A percentile compares a stretch with the other conserved stretches of the same genome.
Evolutionary conservation across 2,797 vertebrate genomes (phyloP).

Genomic region (Alauda arvensis): DNA sequence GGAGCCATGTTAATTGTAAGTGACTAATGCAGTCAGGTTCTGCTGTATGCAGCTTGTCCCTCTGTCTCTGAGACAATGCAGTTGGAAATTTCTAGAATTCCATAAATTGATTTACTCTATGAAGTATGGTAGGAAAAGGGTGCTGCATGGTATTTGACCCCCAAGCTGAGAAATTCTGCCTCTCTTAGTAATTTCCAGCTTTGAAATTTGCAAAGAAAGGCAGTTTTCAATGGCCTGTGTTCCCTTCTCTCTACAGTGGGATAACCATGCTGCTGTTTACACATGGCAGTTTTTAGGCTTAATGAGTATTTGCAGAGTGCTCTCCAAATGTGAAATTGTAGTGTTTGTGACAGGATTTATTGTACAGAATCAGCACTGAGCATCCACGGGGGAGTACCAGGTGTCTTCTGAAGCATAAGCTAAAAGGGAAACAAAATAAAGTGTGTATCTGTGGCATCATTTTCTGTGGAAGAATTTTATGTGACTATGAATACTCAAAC

Average conservation of each 20-base stretch:
- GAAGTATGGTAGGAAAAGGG: background rate
- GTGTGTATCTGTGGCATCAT: background rate
- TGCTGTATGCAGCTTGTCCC: background rate
- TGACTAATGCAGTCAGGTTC: background rate
- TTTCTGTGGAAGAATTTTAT: background rate
- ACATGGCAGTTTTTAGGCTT: background rate
- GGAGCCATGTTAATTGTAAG: constrained; percentile 14
- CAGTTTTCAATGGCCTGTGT: background rate
- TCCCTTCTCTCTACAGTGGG: accelerated
- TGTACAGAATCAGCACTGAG: background rate
- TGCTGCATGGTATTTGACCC: background rate
- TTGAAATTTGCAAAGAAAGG: background rate
- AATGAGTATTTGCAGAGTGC: background rate
- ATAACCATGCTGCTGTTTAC: background rate
- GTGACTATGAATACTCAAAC: background rate
- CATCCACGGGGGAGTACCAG: accelerated
- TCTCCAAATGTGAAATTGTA: background rate
- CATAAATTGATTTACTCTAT: background rate
- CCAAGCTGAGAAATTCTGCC: background rate
- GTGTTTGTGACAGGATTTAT: background rate
- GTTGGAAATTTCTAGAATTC: background rate
- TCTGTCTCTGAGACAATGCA: background rate
- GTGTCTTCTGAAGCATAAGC: background rate
- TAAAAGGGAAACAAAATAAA: background rate
- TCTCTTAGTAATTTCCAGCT: background rate